Evolutionary conservation across 2,113 vertebrate genomes (phyloP), one percentile per base, ranked within the genome.

Genomic region (Collichthys lucidus): DNA sequence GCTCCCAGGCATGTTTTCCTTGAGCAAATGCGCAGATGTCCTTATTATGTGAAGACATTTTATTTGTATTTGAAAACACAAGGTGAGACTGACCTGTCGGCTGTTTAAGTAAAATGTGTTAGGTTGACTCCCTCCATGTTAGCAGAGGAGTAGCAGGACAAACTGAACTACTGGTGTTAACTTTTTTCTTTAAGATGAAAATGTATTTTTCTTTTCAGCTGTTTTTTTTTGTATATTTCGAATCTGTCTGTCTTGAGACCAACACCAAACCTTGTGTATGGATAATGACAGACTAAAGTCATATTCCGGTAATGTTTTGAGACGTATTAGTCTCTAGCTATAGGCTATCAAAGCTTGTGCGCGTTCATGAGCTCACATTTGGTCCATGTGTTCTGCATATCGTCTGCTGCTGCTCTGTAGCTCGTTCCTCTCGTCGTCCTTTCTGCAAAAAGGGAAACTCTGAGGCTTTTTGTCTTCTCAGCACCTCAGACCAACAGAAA

Each of bases 371-470:
- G 85, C 59, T 79, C 17, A 44, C 24, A 56, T 78, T 77, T 22
- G 24, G 44, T 53, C 42, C 14, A 3, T 31, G 20, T 78, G 62
- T 84, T 80, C 49, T 50, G 1, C 35, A 40, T 40, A 40, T 60
- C 0, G 1, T 69, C 76, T 73, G 47, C 57, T 35, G 31, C 31
- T 35, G 67, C 72, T 42, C 12, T 57, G 14, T 40, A 17, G 11
- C 80, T 66, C 17, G 2, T 70, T 77, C 15, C 31, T 65, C 19
- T 77, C 26, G 55, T 84, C 8, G 11, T 83, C 40, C 42, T 77
- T 77, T 83, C 42, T 63, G 15, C 78, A 83, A 77, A 90, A 91
- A 83, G 83, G 82, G 83, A 86, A 80, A 65, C 64, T 52, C 14
- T 0, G 6, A 46, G 71, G 19, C 24, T n/a, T 22, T 79, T 79